Evolutionary conservation across 2,888 invertebrate species (phyloP).

Genomic region (Operophtera brumata): DNA sequence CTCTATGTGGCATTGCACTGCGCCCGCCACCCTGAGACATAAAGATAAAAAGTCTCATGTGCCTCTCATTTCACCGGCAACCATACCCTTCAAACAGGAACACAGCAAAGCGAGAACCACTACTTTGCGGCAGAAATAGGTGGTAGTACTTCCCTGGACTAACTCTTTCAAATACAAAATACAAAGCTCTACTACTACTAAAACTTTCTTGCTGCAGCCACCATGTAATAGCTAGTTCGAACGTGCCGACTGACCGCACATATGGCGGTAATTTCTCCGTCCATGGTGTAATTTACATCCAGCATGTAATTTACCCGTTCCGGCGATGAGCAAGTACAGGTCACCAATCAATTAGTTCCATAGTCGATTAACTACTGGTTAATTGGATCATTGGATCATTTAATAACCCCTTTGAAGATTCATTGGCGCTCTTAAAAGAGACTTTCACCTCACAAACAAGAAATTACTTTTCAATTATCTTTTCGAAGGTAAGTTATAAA

Average conservation of each 20-base stretch:
- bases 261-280: slow-evolving; percentile 12
- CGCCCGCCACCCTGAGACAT: too few species aligned
- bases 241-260: slow-evolving; percentile 29
- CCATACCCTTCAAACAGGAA: too few species aligned
- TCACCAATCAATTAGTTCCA: slow-evolving; percentile 20
- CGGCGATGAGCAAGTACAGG: slow-evolving; percentile 28
- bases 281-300: slow-evolving; percentile 8
- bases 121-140: too few species aligned
- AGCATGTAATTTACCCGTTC: slow-evolving; percentile 11
- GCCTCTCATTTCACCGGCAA: too few species aligned
- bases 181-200: too few species aligned
- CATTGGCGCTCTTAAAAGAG: background rate
- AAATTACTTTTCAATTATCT: too few species aligned
- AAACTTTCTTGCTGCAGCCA: slow-evolving; percentile 14
- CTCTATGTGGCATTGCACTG: too few species aligned
- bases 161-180: too few species aligned
- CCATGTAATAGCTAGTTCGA: slow-evolving; percentile 23
- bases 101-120: too few species aligned
- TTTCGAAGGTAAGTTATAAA: too few species aligned
- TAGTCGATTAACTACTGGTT: slow-evolving; percentile 13
- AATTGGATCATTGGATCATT: slow-evolving; percentile 16
- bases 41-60: too few species aligned
- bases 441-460: background rate
- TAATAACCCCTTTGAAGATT: slow-evolving; percentile 8
- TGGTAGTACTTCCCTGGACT: too few species aligned